Base-by-base conservation (phyloP, 2,888 invertebrate genomes). In the Aphidoletes aphidimyza region DNA sequence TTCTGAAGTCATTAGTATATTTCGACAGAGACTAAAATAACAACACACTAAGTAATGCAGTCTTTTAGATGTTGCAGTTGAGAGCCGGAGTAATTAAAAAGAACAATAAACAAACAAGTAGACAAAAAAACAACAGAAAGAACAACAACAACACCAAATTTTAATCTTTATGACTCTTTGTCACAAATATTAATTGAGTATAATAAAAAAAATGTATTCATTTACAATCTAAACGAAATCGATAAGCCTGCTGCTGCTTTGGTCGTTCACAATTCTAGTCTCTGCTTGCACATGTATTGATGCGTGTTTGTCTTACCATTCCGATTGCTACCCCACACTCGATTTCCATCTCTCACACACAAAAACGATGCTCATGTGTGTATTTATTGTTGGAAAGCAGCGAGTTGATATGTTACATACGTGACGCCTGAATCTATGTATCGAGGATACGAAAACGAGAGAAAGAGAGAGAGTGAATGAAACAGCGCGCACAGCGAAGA, bases 401-500 rank as follows among this genome's bases (percentile, higher is more conserved):
- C 69, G 69, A 69, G 69, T 69, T 54, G 54, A 54, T 54, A 54
- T 54, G 54, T 54, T 69, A 69, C 69, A 69, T 69, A 69, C 69
- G 69, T 69, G 69, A 69, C 69, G 69, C 69, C 69, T 69, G 69
- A 69, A 69, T 69, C 69, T 69, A 69, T 69, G 34, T 69, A 69
- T 30, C 34, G 69, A 2, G n/a, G n/a, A n/a, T n/a, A n/a, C n/a
- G n/a, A n/a, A n/a, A n/a, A n/a, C n/a, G n/a, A n/a, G n/a, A n/a
- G 9, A n/a, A 8, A 11, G 54, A 30, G 34, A 69, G 30, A 5
- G 30, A 69, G 5, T 9, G 34, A 69, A 30, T 5, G 9, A 22
- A 9, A n/a, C 5, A 22, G 3, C n/a, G 39, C 39, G 47, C 30
- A 69, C 69, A 69, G 69, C 69, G 30, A 69, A 69, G 69, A 69